These are phyloP conservation scores for Coreius guichenoti DNA, from an alignment of 2,797 vertebrate genomes.

Conservation along the genomic window DNA sequence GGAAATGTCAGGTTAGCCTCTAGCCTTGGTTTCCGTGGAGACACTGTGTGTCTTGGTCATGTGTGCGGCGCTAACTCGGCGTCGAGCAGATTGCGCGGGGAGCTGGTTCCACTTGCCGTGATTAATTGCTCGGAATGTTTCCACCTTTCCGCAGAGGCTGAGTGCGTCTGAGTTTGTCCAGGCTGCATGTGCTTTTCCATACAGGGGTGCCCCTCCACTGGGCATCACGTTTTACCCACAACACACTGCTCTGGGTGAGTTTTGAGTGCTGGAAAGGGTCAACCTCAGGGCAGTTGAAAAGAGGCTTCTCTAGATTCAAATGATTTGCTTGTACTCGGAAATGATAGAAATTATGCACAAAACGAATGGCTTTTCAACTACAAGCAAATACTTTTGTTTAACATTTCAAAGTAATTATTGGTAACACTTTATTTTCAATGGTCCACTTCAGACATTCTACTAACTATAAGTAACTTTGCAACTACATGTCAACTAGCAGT, in stretches of 20 bases:
- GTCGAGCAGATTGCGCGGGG: slow-evolving; percentile 64
- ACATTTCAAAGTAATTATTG: background rate
- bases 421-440: no score
- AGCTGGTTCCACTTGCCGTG: slow-evolving; percentile 73
- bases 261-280: slow-evolving; percentile 10
- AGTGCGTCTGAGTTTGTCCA: slow-evolving; percentile 58
- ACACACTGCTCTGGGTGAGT: background rate
- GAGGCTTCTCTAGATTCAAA: background rate
- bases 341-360: background rate
- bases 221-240: slow-evolving; percentile 32
- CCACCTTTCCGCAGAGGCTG: slow-evolving; percentile 59
- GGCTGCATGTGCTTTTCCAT: slow-evolving; percentile 56
- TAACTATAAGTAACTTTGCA: no score
- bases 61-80: slow-evolving; percentile 71
- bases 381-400: background rate
- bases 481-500: no score
- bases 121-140: slow-evolving; percentile 80
- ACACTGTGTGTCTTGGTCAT: slow-evolving; percentile 71
- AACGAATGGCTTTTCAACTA: background rate
- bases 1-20: slow-evolving; percentile 60
- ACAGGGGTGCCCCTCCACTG: background rate
- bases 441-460: no score
- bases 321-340: no score
- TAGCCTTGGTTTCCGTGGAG: slow-evolving; percentile 52
- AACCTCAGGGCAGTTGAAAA: background rate